phyloP scores from a whole-genome alignment of 2,113 vertebrate species.

The Excalfactoria chinensis region DNA sequence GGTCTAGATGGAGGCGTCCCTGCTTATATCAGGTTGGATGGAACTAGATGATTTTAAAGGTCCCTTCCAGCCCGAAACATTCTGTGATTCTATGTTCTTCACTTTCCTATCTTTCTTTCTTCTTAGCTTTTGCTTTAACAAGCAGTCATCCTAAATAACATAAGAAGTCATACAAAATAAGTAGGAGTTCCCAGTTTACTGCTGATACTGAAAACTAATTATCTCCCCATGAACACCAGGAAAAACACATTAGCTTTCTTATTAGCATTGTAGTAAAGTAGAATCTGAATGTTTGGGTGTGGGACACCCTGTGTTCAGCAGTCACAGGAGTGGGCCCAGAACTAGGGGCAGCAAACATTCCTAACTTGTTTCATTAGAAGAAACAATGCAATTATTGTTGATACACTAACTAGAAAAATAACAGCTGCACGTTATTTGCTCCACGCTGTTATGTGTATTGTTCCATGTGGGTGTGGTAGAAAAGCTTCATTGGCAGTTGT shows the following conservation, averaged over 20 bases:
- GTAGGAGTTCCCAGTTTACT: neutral
- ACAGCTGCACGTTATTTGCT: neutral
- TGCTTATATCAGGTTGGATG: no score
- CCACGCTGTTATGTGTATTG: rapidly evolving
- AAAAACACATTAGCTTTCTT: neutral
- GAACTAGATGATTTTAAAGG: no score
- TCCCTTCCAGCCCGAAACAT: no score
- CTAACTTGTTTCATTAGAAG: neutral
- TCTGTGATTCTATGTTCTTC: neutral
- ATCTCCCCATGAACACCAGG: neutral
- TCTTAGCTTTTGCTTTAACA: neutral
- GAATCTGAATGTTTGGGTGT: neutral
- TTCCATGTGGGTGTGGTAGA: rapidly evolving
- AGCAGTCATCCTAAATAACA: neutral
- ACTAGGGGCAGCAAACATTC: neutral
- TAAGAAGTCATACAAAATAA: neutral
- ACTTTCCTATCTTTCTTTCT: neutral
- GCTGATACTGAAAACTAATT: neutral
- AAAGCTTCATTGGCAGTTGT: neutral
- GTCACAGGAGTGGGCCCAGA: neutral
- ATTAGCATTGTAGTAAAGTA: neutral
- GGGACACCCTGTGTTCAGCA: neutral
- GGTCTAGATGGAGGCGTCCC: no score
- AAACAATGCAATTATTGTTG: neutral
- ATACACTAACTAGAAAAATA: neutral